A percentile compares a stretch with the other conserved stretches of the same genome.
These are phyloP conservation scores for Drosophila gaucha DNA, from an alignment of 2,888 invertebrate species.

Conservation along the genomic window DNA sequence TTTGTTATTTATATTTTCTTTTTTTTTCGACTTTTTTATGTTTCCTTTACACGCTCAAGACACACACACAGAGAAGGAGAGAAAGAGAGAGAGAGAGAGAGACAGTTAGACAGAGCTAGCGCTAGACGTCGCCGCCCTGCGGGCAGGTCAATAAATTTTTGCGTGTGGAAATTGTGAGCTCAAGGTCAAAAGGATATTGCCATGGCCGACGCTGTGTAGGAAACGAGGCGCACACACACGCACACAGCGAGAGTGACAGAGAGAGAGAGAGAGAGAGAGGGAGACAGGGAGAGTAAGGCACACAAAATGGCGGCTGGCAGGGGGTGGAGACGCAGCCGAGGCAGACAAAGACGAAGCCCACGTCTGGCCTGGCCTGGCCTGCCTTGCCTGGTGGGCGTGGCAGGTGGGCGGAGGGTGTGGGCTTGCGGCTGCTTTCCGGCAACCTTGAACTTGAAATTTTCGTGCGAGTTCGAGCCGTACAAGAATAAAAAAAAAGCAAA, in stretches of 20 bases:
- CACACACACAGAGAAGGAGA: not conserved
- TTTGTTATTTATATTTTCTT: slow-evolving; percentile 17
- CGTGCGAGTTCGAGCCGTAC: slow-evolving; percentile 67
- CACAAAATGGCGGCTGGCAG: slow-evolving; percentile 68
- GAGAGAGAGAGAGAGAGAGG: not conserved
- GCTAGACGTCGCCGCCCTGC: slow-evolving; percentile 1
- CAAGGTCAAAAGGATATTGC: slow-evolving; percentile 85
- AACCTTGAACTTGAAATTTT: slow-evolving; percentile 83
- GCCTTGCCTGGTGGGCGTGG: slow-evolving; percentile 36
- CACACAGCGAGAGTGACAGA: not conserved
- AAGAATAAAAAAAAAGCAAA: slow-evolving; percentile 24
- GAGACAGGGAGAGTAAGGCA: slow-evolving; percentile 7
- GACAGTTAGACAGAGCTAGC: slow-evolving; percentile 5
- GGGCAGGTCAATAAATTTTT: slow-evolving; percentile 84
- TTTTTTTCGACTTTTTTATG: slow-evolving; percentile 51
- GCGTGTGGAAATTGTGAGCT: slow-evolving; percentile 82
- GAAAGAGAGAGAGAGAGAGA: slow-evolving; percentile 1
- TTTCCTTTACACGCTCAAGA: slow-evolving; percentile 39
- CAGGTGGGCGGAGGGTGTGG: slow-evolving; percentile 3
- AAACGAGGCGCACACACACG: slow-evolving; percentile 48
- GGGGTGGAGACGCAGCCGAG: slow-evolving; percentile 21
- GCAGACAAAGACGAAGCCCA: slow-evolving; percentile 44
- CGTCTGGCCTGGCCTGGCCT: slow-evolving; percentile 44
- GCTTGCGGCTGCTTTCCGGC: slow-evolving; percentile 69
- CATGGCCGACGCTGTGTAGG: slow-evolving; percentile 63